Conservation (phyloP, 2,888 invertebrate genomes). For the Gonocerus acuteangulatus region DNA sequence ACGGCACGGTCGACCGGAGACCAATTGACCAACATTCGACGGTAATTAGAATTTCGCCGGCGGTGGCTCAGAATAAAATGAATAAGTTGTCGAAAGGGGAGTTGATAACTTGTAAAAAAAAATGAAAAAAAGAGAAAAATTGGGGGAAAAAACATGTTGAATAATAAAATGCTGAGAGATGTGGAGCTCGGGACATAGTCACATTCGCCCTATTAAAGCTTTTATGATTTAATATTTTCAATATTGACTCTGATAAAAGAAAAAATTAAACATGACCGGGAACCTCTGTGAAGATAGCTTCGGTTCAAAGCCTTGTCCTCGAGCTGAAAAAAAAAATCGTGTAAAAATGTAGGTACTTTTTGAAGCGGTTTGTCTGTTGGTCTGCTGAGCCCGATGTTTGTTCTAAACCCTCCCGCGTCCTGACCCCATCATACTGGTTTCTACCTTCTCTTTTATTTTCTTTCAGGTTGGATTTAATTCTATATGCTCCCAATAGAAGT, state of each 20-base stretch:
- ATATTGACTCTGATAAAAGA: conserved; percentile 22
- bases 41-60: not conserved
- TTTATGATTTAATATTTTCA: conserved; percentile 25
- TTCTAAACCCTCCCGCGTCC: not conserved
- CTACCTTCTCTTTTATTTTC: too few relatives aligned
- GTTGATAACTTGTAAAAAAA: conserved; percentile 17
- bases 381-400: not conserved
- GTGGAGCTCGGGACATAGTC: too few relatives aligned
- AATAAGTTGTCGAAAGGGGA: not conserved
- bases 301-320: conserved; percentile 14
- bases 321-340: not conserved
- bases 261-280: conserved; percentile 23
- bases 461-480: too few relatives aligned
- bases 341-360: conserved; percentile 8
- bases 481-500: too few relatives aligned
- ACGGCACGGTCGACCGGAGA: too few relatives aligned
- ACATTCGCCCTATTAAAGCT: conserved; percentile 16
- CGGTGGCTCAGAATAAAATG: not conserved
- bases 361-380: not conserved
- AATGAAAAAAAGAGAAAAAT: conserved; percentile 5
- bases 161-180: too few relatives aligned
- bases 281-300: conserved; percentile 3
- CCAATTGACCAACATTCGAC: too few relatives aligned
- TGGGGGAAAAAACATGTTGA: not conserved
- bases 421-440: too few relatives aligned